Percentiles rank a stretch among this genome's conserved stretches.
phyloP scores from a whole-genome alignment of 2,113 vertebrate genomes.

The Antigone vipio region DNA sequence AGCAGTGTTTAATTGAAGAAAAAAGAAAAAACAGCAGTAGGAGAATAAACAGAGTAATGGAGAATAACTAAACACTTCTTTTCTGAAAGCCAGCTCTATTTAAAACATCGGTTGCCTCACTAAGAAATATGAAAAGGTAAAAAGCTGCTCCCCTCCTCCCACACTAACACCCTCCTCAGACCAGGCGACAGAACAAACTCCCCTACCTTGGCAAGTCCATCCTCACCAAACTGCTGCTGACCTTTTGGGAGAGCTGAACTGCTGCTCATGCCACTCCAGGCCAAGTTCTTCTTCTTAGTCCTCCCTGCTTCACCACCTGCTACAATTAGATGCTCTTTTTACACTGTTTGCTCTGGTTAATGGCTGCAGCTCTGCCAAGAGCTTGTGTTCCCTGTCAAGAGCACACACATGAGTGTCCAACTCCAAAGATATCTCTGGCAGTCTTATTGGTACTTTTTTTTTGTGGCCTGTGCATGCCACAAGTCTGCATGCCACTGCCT shows the following conservation, averaged over 20 bases:
- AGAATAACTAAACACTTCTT: background rate
- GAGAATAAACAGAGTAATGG: background rate
- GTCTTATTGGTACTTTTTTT: background rate
- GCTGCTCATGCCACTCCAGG: too few species aligned
- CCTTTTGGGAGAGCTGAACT: background rate
- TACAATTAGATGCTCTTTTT: background rate
- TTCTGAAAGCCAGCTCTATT: background rate
- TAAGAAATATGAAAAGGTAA: background rate
- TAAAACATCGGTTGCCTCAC: background rate
- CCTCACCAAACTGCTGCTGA: background rate
- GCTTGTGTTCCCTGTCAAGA: background rate
- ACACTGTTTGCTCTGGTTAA: background rate
- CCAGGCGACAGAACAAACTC: rapidly evolving
- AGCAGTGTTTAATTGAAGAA: background rate
- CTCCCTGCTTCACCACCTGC: background rate
- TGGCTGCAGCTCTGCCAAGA: background rate
- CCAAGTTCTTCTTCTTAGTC: background rate
- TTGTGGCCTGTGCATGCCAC: background rate
- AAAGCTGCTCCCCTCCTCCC: background rate
- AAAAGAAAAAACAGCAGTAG: background rate
- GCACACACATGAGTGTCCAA: background rate
- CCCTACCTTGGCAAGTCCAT: background rate
- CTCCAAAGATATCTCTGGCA: background rate
- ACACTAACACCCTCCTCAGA: background rate
- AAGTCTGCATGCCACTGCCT: background rate